A percentile compares a stretch with the other conserved stretches of the same genome.
Evolutionary conservation across 2,888 invertebrate species (phyloP).

Genomic region (Seira sanloemensis): DNA sequence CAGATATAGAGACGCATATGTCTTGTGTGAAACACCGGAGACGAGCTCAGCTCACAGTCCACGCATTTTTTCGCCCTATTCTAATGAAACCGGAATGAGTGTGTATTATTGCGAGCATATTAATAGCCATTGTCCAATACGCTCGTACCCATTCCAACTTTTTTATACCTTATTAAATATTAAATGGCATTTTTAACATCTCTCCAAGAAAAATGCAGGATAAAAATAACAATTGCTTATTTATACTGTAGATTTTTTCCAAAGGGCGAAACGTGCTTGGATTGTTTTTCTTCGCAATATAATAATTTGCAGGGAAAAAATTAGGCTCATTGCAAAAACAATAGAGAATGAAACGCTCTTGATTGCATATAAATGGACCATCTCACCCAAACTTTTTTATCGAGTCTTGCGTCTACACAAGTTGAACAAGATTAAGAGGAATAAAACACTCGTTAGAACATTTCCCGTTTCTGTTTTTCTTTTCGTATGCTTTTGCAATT

Average conservation of each 20-base stretch:
- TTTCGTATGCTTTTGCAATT: constrained; percentile 28
- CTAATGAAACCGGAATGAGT: not conserved
- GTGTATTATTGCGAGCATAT: not conserved
- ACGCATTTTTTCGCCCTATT: not conserved
- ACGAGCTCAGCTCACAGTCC: not conserved
- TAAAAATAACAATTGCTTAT: not conserved
- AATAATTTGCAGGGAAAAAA: not conserved
- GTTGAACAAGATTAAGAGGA: not conserved
- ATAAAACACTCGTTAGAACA: constrained; percentile 29
- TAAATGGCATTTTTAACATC: not conserved
- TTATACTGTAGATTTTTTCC: not conserved
- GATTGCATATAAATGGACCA: constrained; percentile 56
- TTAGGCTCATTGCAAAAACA: not conserved
- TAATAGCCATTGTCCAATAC: not conserved
- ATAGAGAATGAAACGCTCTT: constrained; percentile 31
- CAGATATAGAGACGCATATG: not conserved
- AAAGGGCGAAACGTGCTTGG: not conserved
- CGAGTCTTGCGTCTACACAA: not conserved
- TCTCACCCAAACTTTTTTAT: constrained; percentile 28
- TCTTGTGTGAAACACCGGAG: not conserved
- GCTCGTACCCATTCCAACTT: not conserved
- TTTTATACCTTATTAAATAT: not conserved
- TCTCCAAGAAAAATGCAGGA: not conserved
- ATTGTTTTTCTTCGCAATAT: not conserved
- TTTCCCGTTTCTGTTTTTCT: constrained; percentile 54